Base-by-base conservation (phyloP, 2,888 invertebrate genomes). In the Luperina nickerlii region DNA sequence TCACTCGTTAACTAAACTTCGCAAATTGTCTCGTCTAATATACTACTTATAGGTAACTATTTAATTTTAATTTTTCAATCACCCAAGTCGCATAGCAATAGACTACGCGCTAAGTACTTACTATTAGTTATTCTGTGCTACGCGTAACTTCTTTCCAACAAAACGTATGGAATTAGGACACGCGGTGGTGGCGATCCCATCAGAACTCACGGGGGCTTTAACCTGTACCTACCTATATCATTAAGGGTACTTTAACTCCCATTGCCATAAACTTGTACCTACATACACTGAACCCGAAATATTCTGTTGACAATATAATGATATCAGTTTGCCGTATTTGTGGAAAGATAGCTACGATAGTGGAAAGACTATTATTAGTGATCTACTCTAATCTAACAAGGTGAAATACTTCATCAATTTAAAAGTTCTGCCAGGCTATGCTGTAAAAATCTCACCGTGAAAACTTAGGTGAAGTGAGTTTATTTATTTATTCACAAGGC, bases 261-360 rank as follows among this genome's bases (percentile, higher is more conserved):
- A 74, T 62, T n/a, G 38, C 54, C 69, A 68, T 51, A 72, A 83
- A 78, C n/a, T 74, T 69, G 20, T 32, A 24, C 24, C 0, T 45
- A 62, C 4, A n/a, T 24, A 81, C 76, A 74, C 65, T 65, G 45
- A 71, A 72, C 84, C 78, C 60, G 63, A 69, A 77, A 68, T 27
- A 76, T 78, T 72, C 8, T 65, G 80, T 76, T 79, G 81, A 79
- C 76, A 84, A 74, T 24, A 66, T 82, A 78, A 84, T 86, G 76
- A 57, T 73, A 79, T 70, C 24, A 75, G 76, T 74, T 76, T 27
- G 13, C 32, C 7, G 18, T 78, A n/a, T 76, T 78, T 60, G n/a
- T 71, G 57, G 32, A 63, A 76, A 66, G 60, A 45, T 65, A 60
- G 70, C 9, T 24, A 68, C 42, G 45, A 15, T 63, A 42, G 63